A percentile compares a stretch with the other conserved stretches of the same genome.
phyloP scores from a whole-genome alignment of 2,113 vertebrate genomes.

The Archocentrus centrarchus region DNA sequence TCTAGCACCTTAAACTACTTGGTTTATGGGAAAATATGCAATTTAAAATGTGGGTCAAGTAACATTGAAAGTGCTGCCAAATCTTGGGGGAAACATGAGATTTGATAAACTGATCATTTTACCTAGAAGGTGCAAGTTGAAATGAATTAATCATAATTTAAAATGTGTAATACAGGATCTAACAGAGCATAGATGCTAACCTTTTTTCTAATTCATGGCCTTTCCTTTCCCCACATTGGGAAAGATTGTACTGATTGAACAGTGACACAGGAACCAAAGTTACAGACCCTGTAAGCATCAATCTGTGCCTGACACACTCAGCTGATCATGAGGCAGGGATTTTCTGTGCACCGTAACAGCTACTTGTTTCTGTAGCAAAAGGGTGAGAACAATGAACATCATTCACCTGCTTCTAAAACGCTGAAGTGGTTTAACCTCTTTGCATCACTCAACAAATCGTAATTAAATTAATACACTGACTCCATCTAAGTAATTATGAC shows the following conservation, averaged over 20 bases:
- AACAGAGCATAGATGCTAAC: not conserved
- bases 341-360: constrained; percentile 14
- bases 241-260: constrained; percentile 6
- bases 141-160: not conserved
- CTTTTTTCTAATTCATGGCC: not conserved
- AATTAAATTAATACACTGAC: not conserved
- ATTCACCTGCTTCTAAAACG: not conserved
- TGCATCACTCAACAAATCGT: not conserved
- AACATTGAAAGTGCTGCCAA: not conserved
- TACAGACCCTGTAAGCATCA: constrained; percentile 8
- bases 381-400: not conserved
- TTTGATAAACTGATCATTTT: accelerated
- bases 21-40: not conserved
- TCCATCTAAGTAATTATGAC: not conserved
- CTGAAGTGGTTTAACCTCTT: not conserved
- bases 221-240: not conserved
- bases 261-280: constrained; percentile 7
- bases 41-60: not conserved
- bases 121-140: not conserved
- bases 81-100: not conserved
- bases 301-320: constrained; percentile 6
- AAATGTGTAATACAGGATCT: accelerated
- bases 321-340: not conserved
- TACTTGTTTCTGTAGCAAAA: not conserved
- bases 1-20: not conserved